Evolutionary conservation across 1,140 invertebrate genomes (phyloP), one percentile per base, ranked within the genome.

Genomic region (Bombus vancouverensis): DNA sequence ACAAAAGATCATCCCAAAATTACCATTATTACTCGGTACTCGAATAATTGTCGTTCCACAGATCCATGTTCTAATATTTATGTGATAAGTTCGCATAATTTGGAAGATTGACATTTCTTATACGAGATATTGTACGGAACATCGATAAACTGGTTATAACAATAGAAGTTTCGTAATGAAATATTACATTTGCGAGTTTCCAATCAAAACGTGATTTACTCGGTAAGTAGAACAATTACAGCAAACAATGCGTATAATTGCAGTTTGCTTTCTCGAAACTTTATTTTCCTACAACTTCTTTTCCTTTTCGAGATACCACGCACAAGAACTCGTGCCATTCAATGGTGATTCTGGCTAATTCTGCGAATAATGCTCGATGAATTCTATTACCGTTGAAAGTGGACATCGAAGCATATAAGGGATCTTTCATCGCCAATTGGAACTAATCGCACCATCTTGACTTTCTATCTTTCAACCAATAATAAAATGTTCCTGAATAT

Each of bases 331-430:
- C 65, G 39, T 22, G 66, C 83, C 78, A 88, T 90, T 90, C 81
- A 86, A 90, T 90, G 87, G 73, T 90, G 83, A 90, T 90, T 90
- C 72, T 65, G 39, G 81, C 83, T 86, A 90, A 90, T 89, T 86
- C 83, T 28, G 28, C 68, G 13, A 70, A 82, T 80, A 85, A 74
- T 81, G 47, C 47, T 72, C 42, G 59, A 47, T 68, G 81, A 77
- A 83, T 77, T 71, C 74, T 78, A 78, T 59, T 42, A 34, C 18
- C 22, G 65, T 22, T 39, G 44, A 59, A 47, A n/a, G 44, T 34
- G 53, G 59, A 25, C 47, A 76, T 79, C 57, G 47, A 53, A 44
- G 39, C 34, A 34, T 62, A 22, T 73, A 73, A 73, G 37, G 34
- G 3, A 44, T 37, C 70, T 71, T 28, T 22, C 10, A 28, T 71